Base-by-base conservation (phyloP, 1,140 invertebrate genomes). In the Diachasmimorpha longicaudata region DNA sequence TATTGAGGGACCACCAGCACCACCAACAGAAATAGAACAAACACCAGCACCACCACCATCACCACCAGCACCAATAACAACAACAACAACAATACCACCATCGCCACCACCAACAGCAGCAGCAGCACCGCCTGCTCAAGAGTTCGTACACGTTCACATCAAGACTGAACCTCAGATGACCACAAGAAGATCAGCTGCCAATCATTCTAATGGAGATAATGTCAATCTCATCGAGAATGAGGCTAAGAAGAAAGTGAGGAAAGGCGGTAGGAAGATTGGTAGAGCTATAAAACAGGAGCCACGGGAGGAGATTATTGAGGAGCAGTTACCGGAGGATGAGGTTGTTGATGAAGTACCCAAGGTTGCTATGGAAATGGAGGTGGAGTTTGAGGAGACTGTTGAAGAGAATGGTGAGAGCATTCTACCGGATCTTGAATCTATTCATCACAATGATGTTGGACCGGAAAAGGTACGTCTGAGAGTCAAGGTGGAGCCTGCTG, bases 11-110 rank as follows among this genome's bases (percentile, higher is more conserved):
- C 13, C 10, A 6, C 16, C 55, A 10, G 90, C 85, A 14, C 91
- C 90, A 75, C 80, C 89, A 4, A 82, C 87, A n/a, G 81, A 86
- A 13, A 82, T 82, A 21, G 85, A 88, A 4, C n/a, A 23, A 13
- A 31, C 55, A 0, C 77, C 74, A 25, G 72, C 13, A 6, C 2
- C 42, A 6, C 8, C 46, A n/a, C 0, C 21, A 16, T 87, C 87
- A 70, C 2, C 31, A 31, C 31, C 31, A 31, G 6, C 31, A 31
- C 31, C 31, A n/a, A n/a, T n/a, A n/a, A n/a, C 89, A 4, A 82
- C 87, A n/a, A 81, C 85, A 13, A 82, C 82, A 21, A 85, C 87
- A 4, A 13, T 23, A 13, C 21, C 55, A 0, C 77, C 74, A 25
- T 72, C 13, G 4, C 2, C 42, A 6, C 8, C 46, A n/a, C 0